Base-by-base conservation (phyloP, 2,113 vertebrate genomes). In the Scomber scombrus region DNA sequence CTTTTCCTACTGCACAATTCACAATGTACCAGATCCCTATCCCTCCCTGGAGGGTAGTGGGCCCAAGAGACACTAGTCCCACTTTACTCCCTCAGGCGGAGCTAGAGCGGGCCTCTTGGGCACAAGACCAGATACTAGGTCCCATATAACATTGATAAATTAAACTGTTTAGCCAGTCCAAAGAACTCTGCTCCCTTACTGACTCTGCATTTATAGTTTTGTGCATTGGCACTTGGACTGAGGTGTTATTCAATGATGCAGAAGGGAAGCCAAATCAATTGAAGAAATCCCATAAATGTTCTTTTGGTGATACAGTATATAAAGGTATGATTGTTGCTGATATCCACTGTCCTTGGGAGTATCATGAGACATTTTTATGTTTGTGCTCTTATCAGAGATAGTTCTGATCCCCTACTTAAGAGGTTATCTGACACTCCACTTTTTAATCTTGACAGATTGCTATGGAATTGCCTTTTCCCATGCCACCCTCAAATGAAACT, bases 381-480 rank as follows among this genome's bases (percentile, higher is more conserved):
- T 65, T 51, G 70, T 21, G 61, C 64, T 82, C 69, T 86, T 87
- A 83, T 88, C 84, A n/a, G 49, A 75, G 43, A 75, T 52, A 66
- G 45, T 60, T 73, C 43, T 64, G 65, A 72, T 64, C 55, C 8
- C 21, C 68, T 50, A 72, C 64, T 78, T 64, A 31, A 78, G 70
- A 81, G 75, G 74, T 85, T 87, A 90, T 90, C 85, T 63, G 66
- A 85, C 60, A 75, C 50, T 40, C 72, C 46, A 78, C 73, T 68
- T 69, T 61, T 69, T 75, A 78, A 86, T 88, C 86, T 85, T 3
- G 1, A 66, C 63, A 70, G 51, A 83, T 89, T 16, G 18, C 64
- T 65, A 26, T 11, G 68, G 73, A 84, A 85, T 71, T 14, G 45
- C 1, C 6, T 11, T 62, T 82, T 58, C 31, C 16, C 19, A 51